Conservation (phyloP, 2,888 invertebrate genomes). For the Platycheirus rosarum region DNA sequence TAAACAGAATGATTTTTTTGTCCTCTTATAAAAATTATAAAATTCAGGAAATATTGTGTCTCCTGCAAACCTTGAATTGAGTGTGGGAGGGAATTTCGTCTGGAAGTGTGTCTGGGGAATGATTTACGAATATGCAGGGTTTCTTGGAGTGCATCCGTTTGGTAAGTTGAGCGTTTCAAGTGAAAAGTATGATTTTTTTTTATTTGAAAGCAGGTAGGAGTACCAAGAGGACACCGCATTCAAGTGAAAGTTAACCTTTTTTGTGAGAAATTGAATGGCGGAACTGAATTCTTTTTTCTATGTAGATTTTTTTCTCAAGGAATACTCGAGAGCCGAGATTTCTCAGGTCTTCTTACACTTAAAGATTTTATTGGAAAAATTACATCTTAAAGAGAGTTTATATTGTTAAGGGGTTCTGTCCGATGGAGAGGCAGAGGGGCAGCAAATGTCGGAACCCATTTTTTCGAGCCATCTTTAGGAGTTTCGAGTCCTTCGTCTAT, state of each 20-base stretch:
- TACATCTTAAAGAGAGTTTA: too few relatives aligned
- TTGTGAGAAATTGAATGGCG: too few relatives aligned
- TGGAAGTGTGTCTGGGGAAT: slow-evolving; percentile 30
- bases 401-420: too few relatives aligned
- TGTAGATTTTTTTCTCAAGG: too few relatives aligned
- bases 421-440: too few relatives aligned
- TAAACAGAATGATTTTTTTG: slow-evolving; percentile 75
- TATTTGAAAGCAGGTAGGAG: slow-evolving; percentile 9
- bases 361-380: too few relatives aligned
- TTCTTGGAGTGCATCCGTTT: slow-evolving; percentile 45
- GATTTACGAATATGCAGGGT: slow-evolving; percentile 52
- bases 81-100: not conserved
- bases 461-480: too few relatives aligned
- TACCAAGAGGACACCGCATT: not conserved
- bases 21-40: not conserved
- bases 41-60: slow-evolving; percentile 7
- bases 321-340: too few relatives aligned
- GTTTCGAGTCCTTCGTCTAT: too few relatives aligned
- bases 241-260: slow-evolving; percentile 33
- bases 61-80: not conserved
- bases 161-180: slow-evolving; percentile 44
- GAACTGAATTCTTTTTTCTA: too few relatives aligned
- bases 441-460: too few relatives aligned
- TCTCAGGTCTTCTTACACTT: too few relatives aligned
- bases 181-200: slow-evolving; percentile 39